Base-by-base conservation (phyloP, 53 echinoderm and acorn worm species). In the Arbacia lixula region DNA sequence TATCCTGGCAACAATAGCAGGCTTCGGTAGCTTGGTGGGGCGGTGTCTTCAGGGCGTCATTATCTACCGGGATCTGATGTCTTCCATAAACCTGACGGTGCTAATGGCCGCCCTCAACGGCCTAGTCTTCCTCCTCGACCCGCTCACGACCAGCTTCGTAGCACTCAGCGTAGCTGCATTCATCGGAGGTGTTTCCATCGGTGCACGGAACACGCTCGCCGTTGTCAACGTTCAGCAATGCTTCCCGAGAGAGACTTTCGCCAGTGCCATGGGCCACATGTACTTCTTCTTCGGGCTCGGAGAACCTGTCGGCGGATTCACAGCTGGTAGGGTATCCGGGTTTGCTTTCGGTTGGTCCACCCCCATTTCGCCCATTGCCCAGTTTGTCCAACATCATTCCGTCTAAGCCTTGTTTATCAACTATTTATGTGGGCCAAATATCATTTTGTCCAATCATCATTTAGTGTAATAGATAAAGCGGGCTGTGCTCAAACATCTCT, bases 321-420 rank as follows among this genome's bases (percentile, higher is more conserved):
- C 63, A 4, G 62, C 82, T 16, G 82, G 82, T 81, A 63, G 43
- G 43, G n/a, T n/a, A n/a, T n/a, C n/a, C n/a, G n/a, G n/a, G n/a
- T n/a, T n/a, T n/a, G n/a, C n/a, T n/a, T n/a, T n/a, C n/a, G n/a
- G n/a, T n/a, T n/a, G n/a, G n/a, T n/a, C n/a, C n/a, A n/a, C n/a
- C n/a, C n/a, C n/a, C n/a, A n/a, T n/a, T n/a, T n/a, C n/a, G n/a
- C n/a, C n/a, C n/a, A n/a, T n/a, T n/a, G n/a, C n/a, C n/a, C n/a
- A n/a, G n/a, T n/a, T n/a, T n/a, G n/a, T n/a, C n/a, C n/a, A n/a
- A n/a, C n/a, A n/a, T n/a, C n/a, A n/a, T n/a, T n/a, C n/a, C n/a
- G n/a, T n/a, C n/a, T n/a, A n/a, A n/a, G n/a, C n/a, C n/a, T n/a
- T n/a, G n/a, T n/a, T n/a, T n/a, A n/a, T n/a, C n/a, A n/a, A n/a